Percentiles rank a stretch among this genome's conserved stretches.
These are phyloP conservation scores for Asbolus verrucosus DNA, from an alignment of 1,140 invertebrate genomes.

Conservation along the genomic window DNA sequence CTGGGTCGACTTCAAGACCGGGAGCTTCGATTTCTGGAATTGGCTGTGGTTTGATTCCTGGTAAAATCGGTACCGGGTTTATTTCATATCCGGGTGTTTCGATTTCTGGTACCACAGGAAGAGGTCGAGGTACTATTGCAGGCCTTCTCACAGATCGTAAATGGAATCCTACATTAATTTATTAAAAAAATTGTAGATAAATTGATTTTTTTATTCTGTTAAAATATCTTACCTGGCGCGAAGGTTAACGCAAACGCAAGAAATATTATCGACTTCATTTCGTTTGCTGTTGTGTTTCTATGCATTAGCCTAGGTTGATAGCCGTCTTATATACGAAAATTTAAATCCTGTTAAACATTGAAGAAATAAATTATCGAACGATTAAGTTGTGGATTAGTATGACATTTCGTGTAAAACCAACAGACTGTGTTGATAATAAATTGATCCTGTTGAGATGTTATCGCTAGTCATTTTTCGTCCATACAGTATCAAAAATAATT, in stretches of 20 bases:
- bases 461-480: too few relatives aligned
- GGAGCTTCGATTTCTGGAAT: conserved; percentile 7
- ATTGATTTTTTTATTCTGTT: too few relatives aligned
- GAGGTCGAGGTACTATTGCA: neutral
- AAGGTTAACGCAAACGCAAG: conserved; percentile 7
- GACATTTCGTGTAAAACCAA: conserved; percentile 5
- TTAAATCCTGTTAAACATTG: conserved; percentile 11
- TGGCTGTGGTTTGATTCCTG: conserved; percentile 21
- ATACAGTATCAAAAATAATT: too few relatives aligned
- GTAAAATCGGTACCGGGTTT: conserved; percentile 6
- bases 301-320: neutral
- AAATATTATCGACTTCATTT: conserved; percentile 17
- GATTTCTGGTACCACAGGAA: conserved; percentile 10
- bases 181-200: neutral
- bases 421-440: conserved; percentile 5
- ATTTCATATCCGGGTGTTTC: conserved; percentile 15
- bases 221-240: conserved; percentile 18
- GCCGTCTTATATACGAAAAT: conserved; percentile 18
- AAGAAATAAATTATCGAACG: conserved; percentile 13
- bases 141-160: neutral
- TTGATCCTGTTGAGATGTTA: too few relatives aligned
- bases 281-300: conserved; percentile 7
- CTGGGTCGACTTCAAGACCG: neutral
- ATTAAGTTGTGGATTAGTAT: too few relatives aligned
- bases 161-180: conserved; percentile 10